Conservation (phyloP, 2,888 invertebrate species). For the Hemaris fuciformis region DNA sequence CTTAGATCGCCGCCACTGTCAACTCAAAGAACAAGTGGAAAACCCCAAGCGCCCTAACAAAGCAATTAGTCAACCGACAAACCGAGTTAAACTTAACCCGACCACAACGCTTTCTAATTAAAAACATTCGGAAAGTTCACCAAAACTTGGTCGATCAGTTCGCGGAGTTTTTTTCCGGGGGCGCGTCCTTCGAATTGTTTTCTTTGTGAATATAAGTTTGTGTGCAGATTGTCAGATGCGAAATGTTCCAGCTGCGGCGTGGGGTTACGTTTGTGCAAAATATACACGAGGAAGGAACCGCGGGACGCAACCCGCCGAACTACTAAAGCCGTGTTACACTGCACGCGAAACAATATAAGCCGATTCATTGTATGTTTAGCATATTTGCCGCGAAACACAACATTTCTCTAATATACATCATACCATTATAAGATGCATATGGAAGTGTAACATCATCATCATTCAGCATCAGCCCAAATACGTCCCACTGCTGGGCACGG, state of each 20-base stretch:
- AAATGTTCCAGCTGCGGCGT: neutral
- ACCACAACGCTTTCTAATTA: constrained; percentile 9
- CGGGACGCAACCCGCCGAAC: neutral
- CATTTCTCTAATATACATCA: too few relatives aligned
- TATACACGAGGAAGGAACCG: neutral
- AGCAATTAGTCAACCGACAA: constrained; percentile 9
- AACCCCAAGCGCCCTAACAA: neutral
- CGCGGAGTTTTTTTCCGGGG: neutral
- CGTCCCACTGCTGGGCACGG: too few relatives aligned
- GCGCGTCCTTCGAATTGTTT: neutral
- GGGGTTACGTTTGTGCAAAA: neutral
- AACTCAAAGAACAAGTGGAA: neutral
- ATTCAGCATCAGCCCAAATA: too few relatives aligned
- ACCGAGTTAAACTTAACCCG: constrained; percentile 1
- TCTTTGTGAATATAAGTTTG: neutral
- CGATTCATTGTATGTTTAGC: too few relatives aligned
- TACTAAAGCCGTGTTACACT: neutral
- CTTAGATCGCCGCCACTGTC: neutral
- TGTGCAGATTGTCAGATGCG: neutral
- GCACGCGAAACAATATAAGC: too few relatives aligned
- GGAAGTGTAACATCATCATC: too few relatives aligned
- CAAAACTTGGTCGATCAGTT: neutral
- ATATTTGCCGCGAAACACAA: too few relatives aligned
- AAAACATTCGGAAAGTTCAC: constrained; percentile 6
- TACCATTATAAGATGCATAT: too few relatives aligned